phyloP scores from a whole-genome alignment of 2,797 vertebrate species.

The Geotrypetes seraphini region DNA sequence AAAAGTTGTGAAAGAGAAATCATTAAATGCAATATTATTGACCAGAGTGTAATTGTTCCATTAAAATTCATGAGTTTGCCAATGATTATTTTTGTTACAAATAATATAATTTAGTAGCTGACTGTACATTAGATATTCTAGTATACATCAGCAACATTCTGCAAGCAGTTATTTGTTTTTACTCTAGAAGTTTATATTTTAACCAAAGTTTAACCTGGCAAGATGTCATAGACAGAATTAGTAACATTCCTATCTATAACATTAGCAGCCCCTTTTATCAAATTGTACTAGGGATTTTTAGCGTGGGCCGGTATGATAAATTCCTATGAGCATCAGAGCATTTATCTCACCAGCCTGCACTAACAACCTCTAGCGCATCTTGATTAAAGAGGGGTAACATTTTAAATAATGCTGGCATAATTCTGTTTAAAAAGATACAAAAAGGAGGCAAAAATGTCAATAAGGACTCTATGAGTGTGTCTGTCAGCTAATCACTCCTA shows the following conservation, averaged over 20 bases:
- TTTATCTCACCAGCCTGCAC: no score
- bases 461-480: no score
- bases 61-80: conserved; percentile 29
- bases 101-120: conserved; percentile 17
- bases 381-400: no score
- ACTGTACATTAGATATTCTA: neutral
- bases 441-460: no score
- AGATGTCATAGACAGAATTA: neutral
- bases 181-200: neutral
- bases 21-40: conserved; percentile 20
- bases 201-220: neutral
- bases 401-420: no score
- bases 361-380: no score
- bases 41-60: conserved; percentile 10
- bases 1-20: conserved; percentile 15
- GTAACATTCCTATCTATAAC: neutral
- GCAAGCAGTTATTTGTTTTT: neutral
- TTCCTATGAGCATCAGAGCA: no score
- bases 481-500: no score
- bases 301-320: no score
- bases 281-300: no score
- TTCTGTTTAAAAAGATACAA: no score
- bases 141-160: neutral
- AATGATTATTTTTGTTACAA: conserved; percentile 16
- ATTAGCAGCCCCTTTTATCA: no score